Conservation (phyloP, 2,113 vertebrate genomes). For the Dicaeum eximium region DNA sequence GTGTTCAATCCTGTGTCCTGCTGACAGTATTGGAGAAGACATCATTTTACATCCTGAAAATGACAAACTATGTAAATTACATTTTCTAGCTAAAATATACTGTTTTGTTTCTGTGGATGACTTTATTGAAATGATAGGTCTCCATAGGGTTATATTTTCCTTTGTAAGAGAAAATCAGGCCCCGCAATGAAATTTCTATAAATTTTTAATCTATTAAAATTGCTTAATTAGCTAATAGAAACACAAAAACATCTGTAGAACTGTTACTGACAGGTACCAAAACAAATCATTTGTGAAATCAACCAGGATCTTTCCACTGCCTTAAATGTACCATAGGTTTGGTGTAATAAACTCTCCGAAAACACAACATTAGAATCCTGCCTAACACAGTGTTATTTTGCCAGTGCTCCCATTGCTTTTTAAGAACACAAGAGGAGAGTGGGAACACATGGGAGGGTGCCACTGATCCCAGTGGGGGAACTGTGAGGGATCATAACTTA, state of each 20-base stretch:
- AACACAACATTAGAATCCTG: neutral
- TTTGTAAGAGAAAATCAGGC: neutral
- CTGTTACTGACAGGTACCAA: neutral
- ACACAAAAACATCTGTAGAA: neutral
- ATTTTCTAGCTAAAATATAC: neutral
- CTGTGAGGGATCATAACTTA: rapidly evolving
- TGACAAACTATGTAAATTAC: neutral
- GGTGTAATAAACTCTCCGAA: neutral
- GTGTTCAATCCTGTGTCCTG: neutral
- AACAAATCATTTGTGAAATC: neutral
- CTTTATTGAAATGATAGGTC: neutral
- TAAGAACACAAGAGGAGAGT: neutral
- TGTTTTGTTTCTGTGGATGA: neutral
- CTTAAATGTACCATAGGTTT: neutral
- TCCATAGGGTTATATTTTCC: neutral
- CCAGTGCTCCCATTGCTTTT: neutral
- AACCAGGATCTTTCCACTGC: neutral
- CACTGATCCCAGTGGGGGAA: neutral
- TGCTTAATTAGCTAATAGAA: neutral
- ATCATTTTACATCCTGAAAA: neutral
- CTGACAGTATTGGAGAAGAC: neutral
- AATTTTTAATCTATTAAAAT: neutral
- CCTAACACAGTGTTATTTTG: neutral
- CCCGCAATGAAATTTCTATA: neutral
- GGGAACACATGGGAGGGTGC: neutral